Evolutionary conservation across 2,113 vertebrate species (phyloP).

Genomic region (Callaeas wilsoni): DNA sequence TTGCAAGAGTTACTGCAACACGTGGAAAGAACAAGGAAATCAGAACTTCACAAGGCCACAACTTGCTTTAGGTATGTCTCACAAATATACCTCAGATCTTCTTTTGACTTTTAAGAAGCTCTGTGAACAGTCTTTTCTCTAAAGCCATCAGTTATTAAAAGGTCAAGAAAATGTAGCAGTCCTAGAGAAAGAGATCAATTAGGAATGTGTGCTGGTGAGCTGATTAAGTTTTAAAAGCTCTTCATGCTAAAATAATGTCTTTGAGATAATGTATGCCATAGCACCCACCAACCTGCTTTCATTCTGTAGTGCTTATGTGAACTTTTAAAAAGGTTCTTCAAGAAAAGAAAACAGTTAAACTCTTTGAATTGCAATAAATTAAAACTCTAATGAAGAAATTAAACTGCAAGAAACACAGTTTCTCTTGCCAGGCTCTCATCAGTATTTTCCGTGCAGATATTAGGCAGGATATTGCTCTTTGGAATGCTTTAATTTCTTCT

Average conservation of each 20-base stretch:
- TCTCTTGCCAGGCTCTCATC: neutral
- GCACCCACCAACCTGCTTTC: neutral
- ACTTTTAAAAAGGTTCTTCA: constrained; percentile 18
- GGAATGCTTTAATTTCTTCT: neutral
- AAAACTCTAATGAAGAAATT: neutral
- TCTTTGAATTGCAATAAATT: neutral
- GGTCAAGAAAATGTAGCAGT: constrained; percentile 32
- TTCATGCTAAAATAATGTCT: constrained; percentile 1
- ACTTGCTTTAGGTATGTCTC: neutral
- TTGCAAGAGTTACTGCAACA: neutral
- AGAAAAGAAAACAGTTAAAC: neutral
- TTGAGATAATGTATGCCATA: constrained; percentile 8
- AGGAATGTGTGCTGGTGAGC: neutral
- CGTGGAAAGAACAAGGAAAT: neutral
- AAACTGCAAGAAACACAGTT: neutral
- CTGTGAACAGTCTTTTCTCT: neutral
- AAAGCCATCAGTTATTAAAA: constrained; percentile 52
- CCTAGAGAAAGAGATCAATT: constrained; percentile 34
- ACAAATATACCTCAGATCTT: neutral
- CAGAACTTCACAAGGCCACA: accelerated
- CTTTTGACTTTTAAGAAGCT: constrained; percentile 6
- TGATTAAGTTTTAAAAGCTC: constrained; percentile 48
- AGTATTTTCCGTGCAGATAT: neutral
- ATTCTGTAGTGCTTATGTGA: neutral
- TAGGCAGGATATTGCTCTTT: neutral